A percentile compares a stretch with the other conserved stretches of the same genome.
These are phyloP conservation scores for Notechis scutatus DNA, from an alignment of 2,113 vertebrate genomes.

Conservation along the genomic window DNA sequence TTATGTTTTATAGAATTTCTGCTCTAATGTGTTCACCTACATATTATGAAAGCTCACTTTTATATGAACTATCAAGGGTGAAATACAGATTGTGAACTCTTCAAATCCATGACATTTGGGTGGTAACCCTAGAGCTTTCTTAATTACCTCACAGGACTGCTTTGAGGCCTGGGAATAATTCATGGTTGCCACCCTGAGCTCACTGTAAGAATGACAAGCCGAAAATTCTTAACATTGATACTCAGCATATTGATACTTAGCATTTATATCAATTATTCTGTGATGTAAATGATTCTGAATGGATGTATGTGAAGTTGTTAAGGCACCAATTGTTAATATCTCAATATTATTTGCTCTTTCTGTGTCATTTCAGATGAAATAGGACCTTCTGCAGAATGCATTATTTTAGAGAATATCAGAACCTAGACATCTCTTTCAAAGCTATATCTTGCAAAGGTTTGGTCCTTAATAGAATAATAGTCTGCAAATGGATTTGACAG, in stretches of 20 bases:
- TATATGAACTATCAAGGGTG: neutral
- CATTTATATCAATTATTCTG: neutral
- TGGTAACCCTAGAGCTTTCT: neutral
- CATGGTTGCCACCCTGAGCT: neutral
- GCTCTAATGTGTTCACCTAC: neutral
- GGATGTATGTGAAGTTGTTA: neutral
- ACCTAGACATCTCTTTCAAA: neutral
- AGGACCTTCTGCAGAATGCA: neutral
- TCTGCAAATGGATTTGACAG: neutral
- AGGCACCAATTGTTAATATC: neutral
- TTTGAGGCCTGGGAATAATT: neutral
- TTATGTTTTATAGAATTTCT: neutral
- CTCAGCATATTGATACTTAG: neutral
- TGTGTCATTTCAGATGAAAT: neutral
- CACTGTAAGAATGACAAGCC: neutral
- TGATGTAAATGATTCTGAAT: neutral
- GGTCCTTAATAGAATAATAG: neutral
- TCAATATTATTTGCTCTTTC: neutral
- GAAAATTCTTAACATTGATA: neutral
- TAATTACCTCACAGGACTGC: neutral
- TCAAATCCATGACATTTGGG: neutral
- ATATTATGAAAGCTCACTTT: neutral
- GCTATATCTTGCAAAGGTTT: neutral
- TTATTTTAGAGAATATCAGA: neutral
- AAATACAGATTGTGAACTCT: neutral